Evolutionary conservation across 2,888 invertebrate genomes (phyloP), one percentile per base, ranked within the genome.

Genomic region (Pachliopta kotzebuea): DNA sequence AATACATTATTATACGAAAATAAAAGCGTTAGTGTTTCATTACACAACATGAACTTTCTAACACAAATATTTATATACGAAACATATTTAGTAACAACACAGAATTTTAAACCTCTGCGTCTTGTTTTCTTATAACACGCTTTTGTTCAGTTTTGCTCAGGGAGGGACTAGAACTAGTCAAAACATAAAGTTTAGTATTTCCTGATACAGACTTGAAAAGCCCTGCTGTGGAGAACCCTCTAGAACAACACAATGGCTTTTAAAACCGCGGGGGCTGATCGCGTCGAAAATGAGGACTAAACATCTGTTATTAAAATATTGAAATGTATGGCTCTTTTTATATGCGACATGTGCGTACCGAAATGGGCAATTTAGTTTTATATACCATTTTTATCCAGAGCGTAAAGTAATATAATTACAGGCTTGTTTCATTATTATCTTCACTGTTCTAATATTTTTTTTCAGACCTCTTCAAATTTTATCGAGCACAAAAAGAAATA

Each of bases 231-330:
- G 37, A 59, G 58, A 49, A 55, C 59, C 49, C 63, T 55, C 54
- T 17, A 59, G 58, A 50, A 31, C 45, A 55, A 29, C 59, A 59
- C 58, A 59, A 63, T 49, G 24, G 59, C 59, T 59, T 59, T 63
- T 55, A 55, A 52, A 63, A 49, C 55, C 29, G 55, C 59, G 58
- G 42, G 21, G 49, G 49, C 9, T n/a, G n/a, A n/a, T 7, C 21
- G 18, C 26, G n/a, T 24, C 52, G 23, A 49, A 49, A 59, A 55
- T 54, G 54, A 31, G n/a, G 55, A 59, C 14, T 29, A 53, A 37
- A 60, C 53, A 23, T 57, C 24, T 18, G 42, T 24, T 57, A 42
- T 20, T 50, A 53, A 42, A 56, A 56, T 52, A 55, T 55, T 17
- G n/a, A 53, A 52, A 31, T 18, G 31, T 37, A 21, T 52, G 14